Evolutionary conservation across 1,140 invertebrate species (phyloP).

Genomic region (Notospermus geniculatus): DNA sequence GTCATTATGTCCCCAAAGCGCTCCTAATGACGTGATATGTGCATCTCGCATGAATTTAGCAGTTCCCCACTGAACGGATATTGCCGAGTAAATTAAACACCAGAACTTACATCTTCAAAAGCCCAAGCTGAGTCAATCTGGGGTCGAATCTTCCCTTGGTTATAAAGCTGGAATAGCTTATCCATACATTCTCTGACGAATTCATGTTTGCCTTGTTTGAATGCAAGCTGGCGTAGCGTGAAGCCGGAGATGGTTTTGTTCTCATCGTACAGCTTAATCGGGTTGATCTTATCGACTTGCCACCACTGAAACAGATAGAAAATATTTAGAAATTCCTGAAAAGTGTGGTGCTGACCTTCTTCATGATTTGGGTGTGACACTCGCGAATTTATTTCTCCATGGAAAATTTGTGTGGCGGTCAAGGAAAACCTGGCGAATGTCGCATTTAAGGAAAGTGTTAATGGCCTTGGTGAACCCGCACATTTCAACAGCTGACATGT

Average conservation of each 20-base stretch:
- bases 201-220: constrained; percentile 72
- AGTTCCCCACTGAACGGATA: too few species aligned
- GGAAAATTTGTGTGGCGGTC: too few species aligned
- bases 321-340: constrained; percentile 1
- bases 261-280: constrained; percentile 84
- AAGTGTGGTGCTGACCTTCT: too few species aligned
- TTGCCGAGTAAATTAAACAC: not conserved
- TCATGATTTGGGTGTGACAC: too few species aligned
- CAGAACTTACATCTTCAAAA: constrained; percentile 73
- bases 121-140: constrained; percentile 82
- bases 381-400: too few species aligned
- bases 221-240: constrained; percentile 79
- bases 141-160: constrained; percentile 75
- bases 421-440: too few species aligned
- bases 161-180: constrained; percentile 73
- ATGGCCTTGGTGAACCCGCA: too few species aligned
- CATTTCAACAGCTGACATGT: too few species aligned
- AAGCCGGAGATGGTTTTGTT: constrained; percentile 81
- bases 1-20: too few species aligned
- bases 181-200: constrained; percentile 70
- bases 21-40: too few species aligned
- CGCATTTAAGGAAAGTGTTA: too few species aligned
- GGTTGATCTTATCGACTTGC: constrained; percentile 86
- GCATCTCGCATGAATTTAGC: too few species aligned
- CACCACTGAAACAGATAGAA: constrained; percentile 67